Evolutionary conservation across 2,888 invertebrate species (phyloP), one percentile per base, ranked within the genome.

Genomic region (Limnephilus lunatus): DNA sequence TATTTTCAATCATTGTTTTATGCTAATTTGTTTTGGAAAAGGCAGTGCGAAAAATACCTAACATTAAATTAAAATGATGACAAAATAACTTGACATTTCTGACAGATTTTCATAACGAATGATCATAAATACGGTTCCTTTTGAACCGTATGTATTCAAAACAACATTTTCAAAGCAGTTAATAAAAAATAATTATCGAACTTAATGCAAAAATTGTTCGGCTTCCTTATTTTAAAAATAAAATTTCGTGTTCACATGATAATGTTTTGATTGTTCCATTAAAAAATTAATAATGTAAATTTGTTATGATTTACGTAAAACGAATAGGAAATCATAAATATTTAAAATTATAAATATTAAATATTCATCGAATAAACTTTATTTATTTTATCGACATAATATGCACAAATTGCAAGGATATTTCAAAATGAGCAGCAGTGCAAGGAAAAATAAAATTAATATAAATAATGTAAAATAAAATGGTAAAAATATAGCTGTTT

Each of bases 1-100:
- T 83, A 15, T 83, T n/a, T 14, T 83, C 32, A 9, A 32, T 83
- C 35, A 83, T 83, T 35, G 83, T 83, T 83, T 83, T 83, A 83
- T 83, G 32, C 19, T 35, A 83, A 83, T 83, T 83, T 68, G 2
- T 68, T 68, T 9, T n/a, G 19, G 25, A 68, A 68, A 68, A 11
- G 25, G n/a, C n/a, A 68, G 9, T 68, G 25, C 68, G 25, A 68
- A 68, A 2, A 25, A n/a, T 53, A 15, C 14, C 15, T 25, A 9
- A 68, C n/a, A 68, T n/a, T 68, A 68, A 68, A 68, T 68, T 68
- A 2, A 68, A 68, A n/a, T 68, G 2, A n/a, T 68, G 68, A 68
- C 68, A 68, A 68, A 68, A 68, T 68, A 68, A 25, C 25, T 68
- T n/a, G 7, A n/a, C 2, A 25, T 68, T 25, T 68, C 25, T n/a